Base-by-base conservation (phyloP, 2,113 vertebrate genomes). In the Sisor rabdophorus region DNA sequence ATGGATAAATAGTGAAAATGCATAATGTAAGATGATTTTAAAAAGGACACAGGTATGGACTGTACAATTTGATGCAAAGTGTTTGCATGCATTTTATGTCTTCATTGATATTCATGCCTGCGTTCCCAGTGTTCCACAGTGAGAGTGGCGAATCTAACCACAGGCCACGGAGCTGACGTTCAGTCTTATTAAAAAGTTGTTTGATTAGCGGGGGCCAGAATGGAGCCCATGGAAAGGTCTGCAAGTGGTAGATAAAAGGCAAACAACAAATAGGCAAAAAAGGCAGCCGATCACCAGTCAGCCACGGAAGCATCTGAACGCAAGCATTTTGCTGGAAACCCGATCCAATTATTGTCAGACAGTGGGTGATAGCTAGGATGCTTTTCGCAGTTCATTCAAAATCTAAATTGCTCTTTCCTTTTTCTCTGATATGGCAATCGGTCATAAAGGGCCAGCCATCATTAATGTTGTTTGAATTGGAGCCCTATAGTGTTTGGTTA, bases 391-490 rank as follows among this genome's bases (percentile, higher is more conserved):
- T 96, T 93, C 93, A 93, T 92, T 94, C 92, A 89, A 74, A 88
- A 94, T 95, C 95, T 95, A 96, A 98, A 98, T 95, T 92, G 92
- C 93, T 88, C 89, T 91, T 95, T 88, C 94, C 90, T 89, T 91
- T 89, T 86, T 89, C 88, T 83, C 90, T 84, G 95, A 95, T 97
- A 95, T 89, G 91, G 94, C 94, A 93, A 92, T 93, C 87, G 91
- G 94, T 96, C 90, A 94, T 97, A 96, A 95, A 98, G 94, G 93
- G 92, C 91, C 94, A 94, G 93, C 94, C 95, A 97, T 95, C 94
- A 94, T 96, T 95, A 98, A 95, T 93, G 90, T 92, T 99, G 96
- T 99, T 99, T 98, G 96, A 95, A 95, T 96, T 98, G 95, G 97
- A 98, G 90, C 89, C 88, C 86, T 93, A 94, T 93, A 92, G 92